Percentiles rank a stretch among this genome's conserved stretches.
Conservation (phyloP, 2,888 invertebrate species). For the Chloroclysta siterata region DNA sequence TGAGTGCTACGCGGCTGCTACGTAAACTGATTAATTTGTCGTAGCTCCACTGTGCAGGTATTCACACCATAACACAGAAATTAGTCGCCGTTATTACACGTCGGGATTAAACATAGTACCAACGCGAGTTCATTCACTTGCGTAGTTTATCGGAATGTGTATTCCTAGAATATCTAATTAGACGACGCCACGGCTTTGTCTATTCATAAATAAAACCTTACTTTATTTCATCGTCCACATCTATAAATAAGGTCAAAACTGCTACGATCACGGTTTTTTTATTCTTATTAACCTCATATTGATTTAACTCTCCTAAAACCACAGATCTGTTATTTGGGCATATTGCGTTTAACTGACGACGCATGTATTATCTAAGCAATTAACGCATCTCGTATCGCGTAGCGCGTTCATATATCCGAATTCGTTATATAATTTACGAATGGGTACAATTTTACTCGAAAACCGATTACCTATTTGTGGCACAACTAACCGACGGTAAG, state of each 20-base stretch:
- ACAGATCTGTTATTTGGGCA: conserved; percentile 17
- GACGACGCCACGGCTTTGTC: not conserved
- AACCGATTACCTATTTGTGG: conserved; percentile 9
- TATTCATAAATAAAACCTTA: conserved; percentile 1
- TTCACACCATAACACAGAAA: not conserved
- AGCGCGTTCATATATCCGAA: conserved; percentile 14
- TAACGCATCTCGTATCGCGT: not conserved
- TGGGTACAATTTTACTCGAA: conserved; percentile 23
- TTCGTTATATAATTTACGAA: conserved; percentile 35
- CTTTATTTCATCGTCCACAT: not conserved
- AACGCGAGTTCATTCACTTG: not conserved
- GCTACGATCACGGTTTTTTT: conserved; percentile 1
- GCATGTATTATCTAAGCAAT: not conserved
- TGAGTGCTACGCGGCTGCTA: not conserved
- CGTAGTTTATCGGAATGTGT: not conserved
- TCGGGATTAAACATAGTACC: not conserved
- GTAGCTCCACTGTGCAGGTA: not conserved
- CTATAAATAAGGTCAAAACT: not conserved
- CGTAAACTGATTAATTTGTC: not conserved
- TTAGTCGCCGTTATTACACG: not conserved
- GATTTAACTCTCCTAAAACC: conserved; percentile 40
- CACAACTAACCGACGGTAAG: conserved; percentile 1
- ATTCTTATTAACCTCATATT: conserved; percentile 36
- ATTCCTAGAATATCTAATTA: not conserved
- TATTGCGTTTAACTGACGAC: conserved; percentile 2